Evolutionary conservation across 2,888 invertebrate genomes (phyloP).

Genomic region (Coelopa pilipes): DNA sequence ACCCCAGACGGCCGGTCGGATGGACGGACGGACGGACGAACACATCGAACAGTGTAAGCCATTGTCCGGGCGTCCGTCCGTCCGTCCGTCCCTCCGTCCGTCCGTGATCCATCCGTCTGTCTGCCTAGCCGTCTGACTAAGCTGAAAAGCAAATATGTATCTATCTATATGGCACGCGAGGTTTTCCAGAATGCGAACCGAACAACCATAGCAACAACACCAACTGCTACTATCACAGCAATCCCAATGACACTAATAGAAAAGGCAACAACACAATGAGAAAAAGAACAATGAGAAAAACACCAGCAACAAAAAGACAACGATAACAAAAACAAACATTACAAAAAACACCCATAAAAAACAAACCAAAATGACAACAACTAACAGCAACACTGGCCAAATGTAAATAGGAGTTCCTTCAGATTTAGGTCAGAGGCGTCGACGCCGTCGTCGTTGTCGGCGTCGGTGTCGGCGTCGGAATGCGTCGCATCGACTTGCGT

Average conservation of each 20-base stretch:
- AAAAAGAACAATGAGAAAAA: too few species aligned
- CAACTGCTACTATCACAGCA: too few species aligned
- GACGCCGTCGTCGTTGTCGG: not conserved
- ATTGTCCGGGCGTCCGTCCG: not conserved
- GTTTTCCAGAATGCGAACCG: not conserved
- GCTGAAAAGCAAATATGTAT: not conserved
- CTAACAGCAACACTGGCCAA: conserved; percentile 8
- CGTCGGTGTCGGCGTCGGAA: too few species aligned
- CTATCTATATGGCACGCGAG: conserved; percentile 5
- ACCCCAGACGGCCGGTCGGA: too few species aligned
- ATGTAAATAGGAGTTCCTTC: conserved; percentile 23
- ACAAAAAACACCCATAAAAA: not conserved
- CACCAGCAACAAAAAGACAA: too few species aligned
- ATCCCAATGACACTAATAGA: too few species aligned
- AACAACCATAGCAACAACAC: conserved; percentile 1
- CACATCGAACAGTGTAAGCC: too few species aligned
- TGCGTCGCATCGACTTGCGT: not conserved
- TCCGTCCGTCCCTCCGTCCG: not conserved
- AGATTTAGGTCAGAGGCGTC: conserved; percentile 30
- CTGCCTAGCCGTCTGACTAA: not conserved
- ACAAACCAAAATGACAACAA: conserved; percentile 1
- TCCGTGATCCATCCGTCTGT: not conserved
- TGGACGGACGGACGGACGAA: too few species aligned
- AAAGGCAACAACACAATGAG: too few species aligned
- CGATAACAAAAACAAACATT: too few species aligned